Conservation (phyloP, 2,888 invertebrate species). For the Orthosia incerta region DNA sequence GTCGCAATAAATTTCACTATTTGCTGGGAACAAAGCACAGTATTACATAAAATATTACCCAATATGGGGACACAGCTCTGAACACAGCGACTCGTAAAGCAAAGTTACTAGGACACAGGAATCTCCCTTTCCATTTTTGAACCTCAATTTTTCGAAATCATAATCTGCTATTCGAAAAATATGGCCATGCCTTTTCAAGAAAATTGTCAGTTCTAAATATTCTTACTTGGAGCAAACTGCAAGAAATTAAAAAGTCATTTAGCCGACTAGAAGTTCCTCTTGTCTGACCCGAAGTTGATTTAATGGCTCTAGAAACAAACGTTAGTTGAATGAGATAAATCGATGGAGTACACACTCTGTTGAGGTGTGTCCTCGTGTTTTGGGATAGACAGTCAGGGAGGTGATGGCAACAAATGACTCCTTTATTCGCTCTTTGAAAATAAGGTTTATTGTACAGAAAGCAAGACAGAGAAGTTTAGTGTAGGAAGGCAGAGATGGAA, state of each 20-base stretch:
- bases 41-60: constrained; percentile 72
- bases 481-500: too few species aligned
- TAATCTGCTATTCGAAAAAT: neutral
- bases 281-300: constrained; percentile 7
- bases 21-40: constrained; percentile 70
- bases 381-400: too few species aligned
- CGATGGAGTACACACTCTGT: neutral
- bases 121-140: neutral
- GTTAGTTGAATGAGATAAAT: constrained; percentile 23
- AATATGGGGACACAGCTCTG: constrained; percentile 66
- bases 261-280: constrained; percentile 11
- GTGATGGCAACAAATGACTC: too few species aligned
- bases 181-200: neutral
- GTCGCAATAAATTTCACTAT: constrained; percentile 70
- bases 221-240: constrained; percentile 8
- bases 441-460: too few species aligned
- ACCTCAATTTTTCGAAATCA: constrained; percentile 27
- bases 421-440: too few species aligned
- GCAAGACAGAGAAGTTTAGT: too few species aligned
- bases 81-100: constrained; percentile 56
- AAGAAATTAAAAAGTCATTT: constrained; percentile 22
- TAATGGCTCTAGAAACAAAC: constrained; percentile 25
- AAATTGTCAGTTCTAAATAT: constrained; percentile 22
- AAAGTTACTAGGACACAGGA: constrained; percentile 34
- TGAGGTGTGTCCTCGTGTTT: too few species aligned